A percentile compares a stretch with the other conserved stretches of the same genome.
Conservation (phyloP, 2,113 vertebrate genomes). For the Aramus guarauna region DNA sequence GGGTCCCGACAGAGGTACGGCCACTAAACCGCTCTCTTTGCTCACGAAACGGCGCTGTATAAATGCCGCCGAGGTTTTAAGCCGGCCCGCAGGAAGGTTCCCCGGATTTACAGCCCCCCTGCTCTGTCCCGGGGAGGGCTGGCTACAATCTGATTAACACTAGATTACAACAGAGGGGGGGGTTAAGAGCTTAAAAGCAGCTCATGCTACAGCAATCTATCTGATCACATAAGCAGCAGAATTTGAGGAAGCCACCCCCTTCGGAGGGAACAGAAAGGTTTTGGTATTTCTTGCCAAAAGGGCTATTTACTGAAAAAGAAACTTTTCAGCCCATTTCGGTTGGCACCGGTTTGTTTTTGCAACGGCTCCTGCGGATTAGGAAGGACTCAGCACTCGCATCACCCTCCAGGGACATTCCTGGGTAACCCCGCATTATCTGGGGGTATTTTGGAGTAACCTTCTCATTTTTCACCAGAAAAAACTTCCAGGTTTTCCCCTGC, state of each 20-base stretch:
- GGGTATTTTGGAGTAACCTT: rapidly evolving
- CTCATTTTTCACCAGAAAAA: background rate
- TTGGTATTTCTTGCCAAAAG: background rate
- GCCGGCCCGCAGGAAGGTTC: background rate
- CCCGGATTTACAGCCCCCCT: background rate
- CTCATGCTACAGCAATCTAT: background rate
- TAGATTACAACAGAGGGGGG: conserved; percentile 31
- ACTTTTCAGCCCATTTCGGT: rapidly evolving
- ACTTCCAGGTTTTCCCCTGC: background rate
- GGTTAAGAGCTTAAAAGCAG: conserved; percentile 22
- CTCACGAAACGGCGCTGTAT: background rate
- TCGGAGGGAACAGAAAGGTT: background rate
- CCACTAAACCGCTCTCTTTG: background rate
- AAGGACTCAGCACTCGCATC: rapidly evolving
- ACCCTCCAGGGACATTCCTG: rapidly evolving
- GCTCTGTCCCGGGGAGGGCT: background rate
- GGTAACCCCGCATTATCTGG: no score
- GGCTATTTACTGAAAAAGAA: background rate
- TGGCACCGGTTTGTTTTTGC: rapidly evolving
- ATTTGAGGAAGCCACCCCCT: background rate
- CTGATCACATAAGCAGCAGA: background rate
- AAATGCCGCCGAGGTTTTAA: background rate
- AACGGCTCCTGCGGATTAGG: rapidly evolving
- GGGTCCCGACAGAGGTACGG: rapidly evolving
- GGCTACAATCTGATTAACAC: conserved; percentile 63